Conservation (phyloP, 2,113 vertebrate species). For the Sceloporus undulatus region DNA sequence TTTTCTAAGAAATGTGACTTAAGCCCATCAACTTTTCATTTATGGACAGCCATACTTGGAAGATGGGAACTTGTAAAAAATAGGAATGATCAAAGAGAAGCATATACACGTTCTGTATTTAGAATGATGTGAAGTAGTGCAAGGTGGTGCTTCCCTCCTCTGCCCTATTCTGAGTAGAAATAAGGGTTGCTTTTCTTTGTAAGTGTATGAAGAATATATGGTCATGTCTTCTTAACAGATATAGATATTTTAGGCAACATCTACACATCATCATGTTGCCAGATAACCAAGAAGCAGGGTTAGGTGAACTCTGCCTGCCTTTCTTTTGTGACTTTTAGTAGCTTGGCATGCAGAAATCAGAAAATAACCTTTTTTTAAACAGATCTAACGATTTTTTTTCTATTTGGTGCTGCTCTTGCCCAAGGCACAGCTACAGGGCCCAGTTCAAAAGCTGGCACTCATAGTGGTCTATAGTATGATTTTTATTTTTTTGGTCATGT, state of each 20-base stretch:
- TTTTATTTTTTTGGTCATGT: background rate
- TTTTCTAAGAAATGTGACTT: background rate
- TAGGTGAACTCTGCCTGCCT: background rate
- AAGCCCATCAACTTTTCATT: background rate
- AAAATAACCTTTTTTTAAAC: background rate
- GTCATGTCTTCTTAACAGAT: background rate
- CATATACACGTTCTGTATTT: background rate
- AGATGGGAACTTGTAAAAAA: background rate
- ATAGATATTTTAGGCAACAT: background rate
- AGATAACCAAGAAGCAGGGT: background rate
- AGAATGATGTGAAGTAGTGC: background rate
- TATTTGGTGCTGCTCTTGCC: background rate
- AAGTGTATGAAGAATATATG: background rate
- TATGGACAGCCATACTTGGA: background rate
- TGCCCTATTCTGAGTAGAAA: background rate
- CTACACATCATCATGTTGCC: too few species aligned
- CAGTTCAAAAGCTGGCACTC: background rate
- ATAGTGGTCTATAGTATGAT: background rate
- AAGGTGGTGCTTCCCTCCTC: background rate
- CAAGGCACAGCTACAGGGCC: background rate
- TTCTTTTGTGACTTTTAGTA: background rate
- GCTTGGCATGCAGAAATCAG: background rate
- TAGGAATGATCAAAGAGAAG: background rate
- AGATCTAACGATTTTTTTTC: background rate
- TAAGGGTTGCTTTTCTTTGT: background rate